A percentile compares a stretch with the other conserved stretches of the same genome.
Evolutionary conservation across 2,113 vertebrate genomes (phyloP).

Genomic region (Aphyosemion australe): DNA sequence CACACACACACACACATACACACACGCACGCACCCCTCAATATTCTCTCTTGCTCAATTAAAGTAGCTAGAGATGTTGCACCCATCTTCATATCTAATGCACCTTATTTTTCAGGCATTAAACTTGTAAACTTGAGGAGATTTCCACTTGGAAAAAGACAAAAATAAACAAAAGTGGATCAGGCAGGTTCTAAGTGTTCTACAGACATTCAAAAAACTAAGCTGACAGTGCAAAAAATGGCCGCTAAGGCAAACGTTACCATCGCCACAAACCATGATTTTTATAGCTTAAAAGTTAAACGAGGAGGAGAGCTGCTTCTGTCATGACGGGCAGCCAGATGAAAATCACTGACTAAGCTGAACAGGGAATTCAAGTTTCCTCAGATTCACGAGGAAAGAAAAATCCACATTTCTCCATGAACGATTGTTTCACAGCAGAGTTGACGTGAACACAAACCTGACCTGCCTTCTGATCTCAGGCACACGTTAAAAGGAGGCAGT

Average conservation of each 20-base stretch:
- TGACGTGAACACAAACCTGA: constrained; percentile 23
- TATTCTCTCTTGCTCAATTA: no score
- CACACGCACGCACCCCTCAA: no score
- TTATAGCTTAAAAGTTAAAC: constrained; percentile 39
- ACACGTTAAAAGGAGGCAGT: constrained; percentile 27
- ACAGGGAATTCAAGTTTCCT: constrained; percentile 11
- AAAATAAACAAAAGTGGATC: constrained; percentile 16
- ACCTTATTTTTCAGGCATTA: no score
- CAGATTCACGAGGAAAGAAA: not conserved
- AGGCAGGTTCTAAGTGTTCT: constrained; percentile 27
- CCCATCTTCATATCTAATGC: no score
- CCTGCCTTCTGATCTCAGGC: constrained; percentile 39
- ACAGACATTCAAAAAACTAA: constrained; percentile 33
- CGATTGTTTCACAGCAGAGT: constrained; percentile 7
- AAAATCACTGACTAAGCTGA: constrained; percentile 34
- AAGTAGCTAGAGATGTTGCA: no score
- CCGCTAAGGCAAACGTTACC: constrained; percentile 35
- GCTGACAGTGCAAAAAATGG: constrained; percentile 44
- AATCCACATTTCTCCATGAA: constrained; percentile 7
- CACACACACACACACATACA: no score
- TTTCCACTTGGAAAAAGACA: not conserved
- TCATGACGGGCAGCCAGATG: constrained; percentile 42
- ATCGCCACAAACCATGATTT: constrained; percentile 43
- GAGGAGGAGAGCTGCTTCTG: constrained; percentile 30
- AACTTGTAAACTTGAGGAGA: not conserved